These are phyloP conservation scores for Reticulitermes speratus DNA, from an alignment of 1,140 invertebrate genomes.

Conservation along the genomic window DNA sequence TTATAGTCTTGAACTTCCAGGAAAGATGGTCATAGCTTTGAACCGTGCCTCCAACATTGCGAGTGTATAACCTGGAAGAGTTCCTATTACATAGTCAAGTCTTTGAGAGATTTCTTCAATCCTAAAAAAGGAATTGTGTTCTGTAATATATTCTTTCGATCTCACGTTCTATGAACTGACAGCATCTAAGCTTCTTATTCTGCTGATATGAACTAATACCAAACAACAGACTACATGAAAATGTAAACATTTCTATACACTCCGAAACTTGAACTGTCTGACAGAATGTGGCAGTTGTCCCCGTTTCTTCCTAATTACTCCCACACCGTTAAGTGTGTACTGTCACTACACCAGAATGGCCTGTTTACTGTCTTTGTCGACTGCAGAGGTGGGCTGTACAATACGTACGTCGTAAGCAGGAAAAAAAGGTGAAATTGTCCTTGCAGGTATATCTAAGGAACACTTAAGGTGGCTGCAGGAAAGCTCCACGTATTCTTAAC, in stretches of 20 bases:
- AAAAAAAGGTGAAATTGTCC: too few species aligned
- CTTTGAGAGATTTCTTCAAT: background rate
- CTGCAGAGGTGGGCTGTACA: too few species aligned
- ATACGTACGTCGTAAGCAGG: too few species aligned
- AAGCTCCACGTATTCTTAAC: too few species aligned
- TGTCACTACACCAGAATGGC: too few species aligned
- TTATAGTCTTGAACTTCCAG: background rate
- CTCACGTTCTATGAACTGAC: background rate
- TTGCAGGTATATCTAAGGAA: too few species aligned
- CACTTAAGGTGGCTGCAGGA: too few species aligned
- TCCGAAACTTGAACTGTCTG: too few species aligned
- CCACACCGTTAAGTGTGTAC: too few species aligned
- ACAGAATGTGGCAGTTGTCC: too few species aligned
- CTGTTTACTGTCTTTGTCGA: too few species aligned
- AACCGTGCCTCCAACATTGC: background rate
- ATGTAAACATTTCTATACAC: background rate
- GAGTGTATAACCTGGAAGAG: background rate
- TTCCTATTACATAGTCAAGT: background rate
- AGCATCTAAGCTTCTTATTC: background rate
- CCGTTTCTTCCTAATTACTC: too few species aligned
- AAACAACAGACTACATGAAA: background rate
- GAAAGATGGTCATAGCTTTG: background rate
- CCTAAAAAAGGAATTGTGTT: background rate
- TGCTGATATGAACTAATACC: background rate
- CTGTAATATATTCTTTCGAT: background rate